Evolutionary conservation across 2,797 vertebrate genomes (phyloP).

Genomic region (Gymnothorax javanicus): DNA sequence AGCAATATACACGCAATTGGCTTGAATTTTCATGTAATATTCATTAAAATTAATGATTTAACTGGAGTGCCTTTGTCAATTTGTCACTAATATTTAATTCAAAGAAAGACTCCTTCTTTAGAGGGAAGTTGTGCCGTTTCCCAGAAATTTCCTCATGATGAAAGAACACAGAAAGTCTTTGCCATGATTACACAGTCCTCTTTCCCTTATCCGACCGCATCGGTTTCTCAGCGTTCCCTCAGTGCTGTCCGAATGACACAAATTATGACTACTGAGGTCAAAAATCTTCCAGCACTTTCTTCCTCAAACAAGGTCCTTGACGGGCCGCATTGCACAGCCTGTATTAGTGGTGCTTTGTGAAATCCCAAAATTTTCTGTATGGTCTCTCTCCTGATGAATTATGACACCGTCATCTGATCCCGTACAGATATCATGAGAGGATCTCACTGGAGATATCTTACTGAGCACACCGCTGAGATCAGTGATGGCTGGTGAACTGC

Average conservation of each 20-base stretch:
- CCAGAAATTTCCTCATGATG: not conserved
- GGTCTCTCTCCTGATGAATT: not conserved
- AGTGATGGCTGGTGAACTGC: no score
- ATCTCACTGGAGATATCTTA: not conserved
- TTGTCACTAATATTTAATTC: not conserved
- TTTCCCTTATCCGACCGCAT: not conserved
- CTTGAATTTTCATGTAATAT: slow-evolving; percentile 10
- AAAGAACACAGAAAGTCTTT: not conserved
- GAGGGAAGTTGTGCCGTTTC: not conserved
- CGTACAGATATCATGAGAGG: not conserved
- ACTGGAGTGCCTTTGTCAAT: not conserved
- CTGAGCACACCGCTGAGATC: no score
- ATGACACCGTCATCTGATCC: not conserved
- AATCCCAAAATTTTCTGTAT: not conserved
- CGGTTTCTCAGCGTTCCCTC: not conserved
- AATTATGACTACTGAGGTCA: not conserved
- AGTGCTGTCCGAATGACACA: not conserved
- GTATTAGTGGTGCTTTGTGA: not conserved
- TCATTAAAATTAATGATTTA: not conserved
- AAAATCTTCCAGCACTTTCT: not conserved
- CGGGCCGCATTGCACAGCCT: not conserved
- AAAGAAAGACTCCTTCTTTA: not conserved
- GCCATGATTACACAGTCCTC: not conserved
- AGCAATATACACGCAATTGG: not conserved
- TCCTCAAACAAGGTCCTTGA: not conserved